Percentiles rank a stretch among this genome's conserved stretches.
These are phyloP conservation scores for Lepidurus arcticus DNA, from an alignment of 1,140 invertebrate species.

Conservation along the genomic window DNA sequence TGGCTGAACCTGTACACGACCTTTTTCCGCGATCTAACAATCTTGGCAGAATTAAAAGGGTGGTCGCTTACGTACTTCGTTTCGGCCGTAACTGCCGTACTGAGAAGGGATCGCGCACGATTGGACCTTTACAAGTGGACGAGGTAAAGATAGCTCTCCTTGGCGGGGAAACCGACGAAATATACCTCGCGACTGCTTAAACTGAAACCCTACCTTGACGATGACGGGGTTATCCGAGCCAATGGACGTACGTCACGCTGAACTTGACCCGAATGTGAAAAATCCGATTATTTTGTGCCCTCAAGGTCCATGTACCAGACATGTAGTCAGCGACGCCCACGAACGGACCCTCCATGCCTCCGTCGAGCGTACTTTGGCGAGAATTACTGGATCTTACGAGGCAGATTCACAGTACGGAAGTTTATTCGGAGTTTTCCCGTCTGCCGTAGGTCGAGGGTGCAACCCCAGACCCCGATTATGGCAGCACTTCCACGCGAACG, in stretches of 20 bases:
- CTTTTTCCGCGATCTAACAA: background rate
- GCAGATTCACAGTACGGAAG: background rate
- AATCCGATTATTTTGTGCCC: background rate
- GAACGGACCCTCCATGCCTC: conserved; percentile 7
- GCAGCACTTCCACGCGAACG: too few species aligned
- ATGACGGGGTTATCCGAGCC: conserved; percentile 25
- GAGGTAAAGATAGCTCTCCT: background rate
- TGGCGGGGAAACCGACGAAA: background rate
- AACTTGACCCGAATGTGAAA: background rate
- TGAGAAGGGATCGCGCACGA: too few species aligned
- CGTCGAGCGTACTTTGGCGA: background rate
- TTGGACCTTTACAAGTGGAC: too few species aligned
- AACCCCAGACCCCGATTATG: too few species aligned
- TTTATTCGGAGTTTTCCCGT: too few species aligned
- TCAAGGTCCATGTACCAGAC: background rate
- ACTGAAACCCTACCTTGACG: conserved; percentile 29
- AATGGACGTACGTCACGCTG: background rate
- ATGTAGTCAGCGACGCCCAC: background rate
- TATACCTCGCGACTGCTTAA: conserved; percentile 8
- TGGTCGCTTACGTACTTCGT: too few species aligned
- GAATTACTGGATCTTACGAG: conserved; percentile 6
- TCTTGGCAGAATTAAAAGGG: too few species aligned
- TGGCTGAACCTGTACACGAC: background rate
- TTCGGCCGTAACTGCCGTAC: too few species aligned
- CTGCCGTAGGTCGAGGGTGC: too few species aligned